phyloP scores from a whole-genome alignment of 1,140 invertebrate genomes.

The Laupala kohalensis region DNA sequence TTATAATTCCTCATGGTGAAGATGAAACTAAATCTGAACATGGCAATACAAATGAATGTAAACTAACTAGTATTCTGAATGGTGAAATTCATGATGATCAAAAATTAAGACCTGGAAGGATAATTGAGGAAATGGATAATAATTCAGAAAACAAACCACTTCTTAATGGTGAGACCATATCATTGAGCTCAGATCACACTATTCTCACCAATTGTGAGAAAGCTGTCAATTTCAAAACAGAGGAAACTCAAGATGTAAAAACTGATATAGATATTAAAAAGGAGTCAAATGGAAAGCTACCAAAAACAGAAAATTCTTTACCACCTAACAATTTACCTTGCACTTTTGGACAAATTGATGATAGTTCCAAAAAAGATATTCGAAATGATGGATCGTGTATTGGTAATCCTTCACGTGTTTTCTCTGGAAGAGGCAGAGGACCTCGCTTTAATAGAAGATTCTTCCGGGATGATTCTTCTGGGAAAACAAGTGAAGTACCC shows the following conservation, averaged over 20 bases:
- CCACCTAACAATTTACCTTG: neutral
- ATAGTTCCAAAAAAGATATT: conserved; percentile 1
- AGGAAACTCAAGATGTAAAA: neutral
- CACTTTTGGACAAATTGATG: conserved; percentile 11
- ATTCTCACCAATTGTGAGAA: neutral
- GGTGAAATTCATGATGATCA: too few relatives aligned
- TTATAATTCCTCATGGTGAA: too few relatives aligned
- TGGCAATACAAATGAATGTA: too few relatives aligned
- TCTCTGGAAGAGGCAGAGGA: neutral
- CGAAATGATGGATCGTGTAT: neutral
- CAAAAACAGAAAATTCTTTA: neutral
- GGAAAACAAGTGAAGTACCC: neutral
- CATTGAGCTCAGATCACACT: neutral
- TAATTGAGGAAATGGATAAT: too few relatives aligned
- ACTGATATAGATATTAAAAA: neutral
- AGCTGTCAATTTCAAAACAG: neutral
- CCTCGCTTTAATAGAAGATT: neutral
- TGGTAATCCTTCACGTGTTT: neutral
- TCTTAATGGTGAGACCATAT: too few relatives aligned
- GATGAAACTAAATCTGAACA: too few relatives aligned
- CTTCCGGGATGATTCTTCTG: neutral
- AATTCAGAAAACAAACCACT: too few relatives aligned
- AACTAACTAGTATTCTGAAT: too few relatives aligned
- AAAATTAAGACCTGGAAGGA: too few relatives aligned
- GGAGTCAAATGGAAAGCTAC: neutral